These are phyloP conservation scores for Pygocentrus nattereri DNA, from an alignment of 2,797 vertebrate species.

Conservation along the genomic window DNA sequence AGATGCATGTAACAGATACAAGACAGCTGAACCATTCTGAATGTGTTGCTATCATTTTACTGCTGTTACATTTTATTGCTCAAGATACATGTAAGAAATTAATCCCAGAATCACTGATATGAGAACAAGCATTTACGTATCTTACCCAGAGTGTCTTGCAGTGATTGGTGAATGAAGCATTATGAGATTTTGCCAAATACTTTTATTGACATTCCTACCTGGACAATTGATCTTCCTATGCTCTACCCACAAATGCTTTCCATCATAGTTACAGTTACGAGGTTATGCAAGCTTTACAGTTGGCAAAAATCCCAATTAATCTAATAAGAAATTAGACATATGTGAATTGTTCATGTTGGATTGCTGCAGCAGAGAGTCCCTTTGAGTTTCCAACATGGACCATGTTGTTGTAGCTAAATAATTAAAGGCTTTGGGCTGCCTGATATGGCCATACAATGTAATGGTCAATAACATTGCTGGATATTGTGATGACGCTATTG, in stretches of 20 bases:
- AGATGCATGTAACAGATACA: not conserved
- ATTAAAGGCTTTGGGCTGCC: too few relatives aligned
- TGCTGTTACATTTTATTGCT: not conserved
- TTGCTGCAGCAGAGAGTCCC: not conserved
- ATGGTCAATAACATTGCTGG: too few relatives aligned
- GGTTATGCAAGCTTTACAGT: not conserved
- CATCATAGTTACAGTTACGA: not conserved
- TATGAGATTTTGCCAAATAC: not conserved
- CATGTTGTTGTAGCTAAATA: not conserved
- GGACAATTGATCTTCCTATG: not conserved
- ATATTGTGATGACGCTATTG: too few relatives aligned
- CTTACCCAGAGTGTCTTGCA: not conserved
- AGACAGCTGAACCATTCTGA: not conserved
- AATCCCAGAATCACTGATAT: conserved; percentile 1
- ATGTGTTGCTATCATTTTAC: not conserved
- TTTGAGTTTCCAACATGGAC: too few relatives aligned
- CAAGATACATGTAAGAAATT: not conserved
- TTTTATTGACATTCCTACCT: too few relatives aligned
- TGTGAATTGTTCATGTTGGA: not conserved
- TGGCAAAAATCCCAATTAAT: too few relatives aligned
- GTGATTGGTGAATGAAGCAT: not conserved
- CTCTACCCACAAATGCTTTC: too few relatives aligned
- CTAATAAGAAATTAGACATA: too few relatives aligned
- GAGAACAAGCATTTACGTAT: not conserved
- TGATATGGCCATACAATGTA: too few relatives aligned